Percentiles rank a stretch among this genome's conserved stretches.
These are phyloP conservation scores for Gymnothorax reevesii DNA, from an alignment of 2,797 vertebrate genomes.

Conservation along the genomic window DNA sequence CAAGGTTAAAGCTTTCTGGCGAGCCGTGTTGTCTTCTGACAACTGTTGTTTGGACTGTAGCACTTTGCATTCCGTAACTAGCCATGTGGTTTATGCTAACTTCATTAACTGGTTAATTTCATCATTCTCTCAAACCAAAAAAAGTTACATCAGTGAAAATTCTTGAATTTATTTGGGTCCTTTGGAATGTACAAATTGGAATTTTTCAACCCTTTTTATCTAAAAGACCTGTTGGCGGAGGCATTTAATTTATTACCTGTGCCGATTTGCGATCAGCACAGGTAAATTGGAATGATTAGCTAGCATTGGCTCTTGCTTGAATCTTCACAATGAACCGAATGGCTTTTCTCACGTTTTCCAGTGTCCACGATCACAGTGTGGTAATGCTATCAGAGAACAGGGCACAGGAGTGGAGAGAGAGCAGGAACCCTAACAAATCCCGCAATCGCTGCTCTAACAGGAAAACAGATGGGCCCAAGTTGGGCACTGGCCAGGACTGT, in stretches of 20 bases:
- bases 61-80: background rate
- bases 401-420: constrained; percentile 77
- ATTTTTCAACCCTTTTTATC: background rate
- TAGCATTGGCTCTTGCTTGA: background rate
- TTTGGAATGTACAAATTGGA: too few species aligned
- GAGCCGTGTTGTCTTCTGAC: too few species aligned
- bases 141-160: too few species aligned
- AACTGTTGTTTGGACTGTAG: background rate
- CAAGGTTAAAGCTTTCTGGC: too few species aligned
- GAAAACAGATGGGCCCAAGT: constrained; percentile 73
- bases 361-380: constrained; percentile 78
- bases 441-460: constrained; percentile 72
- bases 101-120: too few species aligned
- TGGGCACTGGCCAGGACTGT: constrained; percentile 62
- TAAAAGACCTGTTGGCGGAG: too few species aligned
- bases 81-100: background rate
- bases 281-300: background rate
- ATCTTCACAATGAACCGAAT: background rate
- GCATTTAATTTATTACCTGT: too few species aligned
- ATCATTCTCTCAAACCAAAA: too few species aligned
- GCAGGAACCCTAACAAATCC: constrained; percentile 53
- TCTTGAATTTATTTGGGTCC: too few species aligned
- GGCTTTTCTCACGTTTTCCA: constrained; percentile 43
- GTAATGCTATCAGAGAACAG: constrained; percentile 74
- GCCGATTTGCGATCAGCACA: too few species aligned